Evolutionary conservation across 2,888 invertebrate species (phyloP).

Genomic region (Mesodorylaimus sp.): DNA sequence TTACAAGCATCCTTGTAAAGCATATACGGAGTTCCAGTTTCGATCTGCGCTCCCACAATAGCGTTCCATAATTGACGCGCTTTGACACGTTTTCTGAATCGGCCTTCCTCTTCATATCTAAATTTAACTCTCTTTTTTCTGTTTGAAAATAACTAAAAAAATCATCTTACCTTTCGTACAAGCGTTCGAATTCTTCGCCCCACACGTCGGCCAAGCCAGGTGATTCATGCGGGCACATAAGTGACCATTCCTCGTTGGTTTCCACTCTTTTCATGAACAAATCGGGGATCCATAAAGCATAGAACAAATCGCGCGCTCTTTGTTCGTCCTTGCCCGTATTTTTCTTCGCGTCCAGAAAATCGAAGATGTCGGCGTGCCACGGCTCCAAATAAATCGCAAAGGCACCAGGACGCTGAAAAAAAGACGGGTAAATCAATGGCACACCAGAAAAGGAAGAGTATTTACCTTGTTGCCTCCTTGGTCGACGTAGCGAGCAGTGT

Average conservation of each 20-base stretch:
- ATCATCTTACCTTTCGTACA: conserved; percentile 54
- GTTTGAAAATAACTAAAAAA: too few species aligned
- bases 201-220: conserved; percentile 76
- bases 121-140: background rate
- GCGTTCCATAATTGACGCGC: conserved; percentile 83
- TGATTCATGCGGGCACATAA: conserved; percentile 88
- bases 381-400: conserved; percentile 95
- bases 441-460: background rate
- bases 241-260: conserved; percentile 62
- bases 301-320: conserved; percentile 83
- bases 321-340: conserved; percentile 86
- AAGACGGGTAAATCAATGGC: background rate
- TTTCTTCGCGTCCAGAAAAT: conserved; percentile 78
- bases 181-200: conserved; percentile 77
- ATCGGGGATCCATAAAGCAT: conserved; percentile 93
- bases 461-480: conserved; percentile 77
- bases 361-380: conserved; percentile 93
- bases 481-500: conserved; percentile 85
- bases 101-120: conserved; percentile 25
- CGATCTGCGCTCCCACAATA: conserved; percentile 68
- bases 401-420: conserved; percentile 60
- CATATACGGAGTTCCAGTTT: conserved; percentile 94
- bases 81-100: conserved; percentile 37
- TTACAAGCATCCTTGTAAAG: conserved; percentile 63
- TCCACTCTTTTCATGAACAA: conserved; percentile 83